A percentile compares a stretch with the other conserved stretches of the same genome.
Conservation (phyloP, 53 echinoderm and acorn worm genomes). For the Apostichopus leukothele region DNA sequence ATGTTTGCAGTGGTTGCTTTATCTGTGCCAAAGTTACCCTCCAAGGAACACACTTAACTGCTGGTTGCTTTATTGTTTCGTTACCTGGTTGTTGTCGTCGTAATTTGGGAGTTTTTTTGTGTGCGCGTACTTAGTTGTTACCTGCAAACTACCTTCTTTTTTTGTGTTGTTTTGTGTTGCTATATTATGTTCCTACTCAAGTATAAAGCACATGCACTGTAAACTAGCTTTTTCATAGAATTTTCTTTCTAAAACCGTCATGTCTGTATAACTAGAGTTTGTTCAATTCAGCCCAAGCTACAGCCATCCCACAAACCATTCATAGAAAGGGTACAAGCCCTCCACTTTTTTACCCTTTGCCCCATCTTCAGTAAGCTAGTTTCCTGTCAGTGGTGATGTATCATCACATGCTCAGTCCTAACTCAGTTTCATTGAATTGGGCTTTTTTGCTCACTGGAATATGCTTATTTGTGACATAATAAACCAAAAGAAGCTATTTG, state of each 20-base stretch:
- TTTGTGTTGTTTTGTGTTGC: not conserved
- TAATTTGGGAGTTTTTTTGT: not conserved
- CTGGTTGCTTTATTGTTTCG: not conserved
- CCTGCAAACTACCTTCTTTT: not conserved
- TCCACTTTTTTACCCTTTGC: too few relatives aligned
- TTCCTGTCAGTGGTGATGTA: too few relatives aligned
- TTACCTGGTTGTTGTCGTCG: not conserved
- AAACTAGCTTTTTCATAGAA: not conserved
- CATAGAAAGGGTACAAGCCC: too few relatives aligned
- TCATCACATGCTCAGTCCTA: too few relatives aligned
- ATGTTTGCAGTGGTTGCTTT: conserved; percentile 11
- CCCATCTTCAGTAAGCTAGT: too few relatives aligned
- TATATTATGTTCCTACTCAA: not conserved
- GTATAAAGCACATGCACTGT: not conserved
- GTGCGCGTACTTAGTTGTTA: not conserved
- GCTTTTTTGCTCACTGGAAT: too few relatives aligned
- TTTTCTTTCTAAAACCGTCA: not conserved
- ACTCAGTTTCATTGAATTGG: too few relatives aligned
- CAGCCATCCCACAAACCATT: too few relatives aligned
- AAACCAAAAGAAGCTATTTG: too few relatives aligned
- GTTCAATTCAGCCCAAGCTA: not conserved
- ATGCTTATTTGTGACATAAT: too few relatives aligned
- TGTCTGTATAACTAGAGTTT: not conserved
- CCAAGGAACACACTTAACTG: conserved; percentile 22
- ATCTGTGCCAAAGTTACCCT: conserved; percentile 36